phyloP scores from a whole-genome alignment of 2,113 vertebrate species.

The Carassius auratus region DNA sequence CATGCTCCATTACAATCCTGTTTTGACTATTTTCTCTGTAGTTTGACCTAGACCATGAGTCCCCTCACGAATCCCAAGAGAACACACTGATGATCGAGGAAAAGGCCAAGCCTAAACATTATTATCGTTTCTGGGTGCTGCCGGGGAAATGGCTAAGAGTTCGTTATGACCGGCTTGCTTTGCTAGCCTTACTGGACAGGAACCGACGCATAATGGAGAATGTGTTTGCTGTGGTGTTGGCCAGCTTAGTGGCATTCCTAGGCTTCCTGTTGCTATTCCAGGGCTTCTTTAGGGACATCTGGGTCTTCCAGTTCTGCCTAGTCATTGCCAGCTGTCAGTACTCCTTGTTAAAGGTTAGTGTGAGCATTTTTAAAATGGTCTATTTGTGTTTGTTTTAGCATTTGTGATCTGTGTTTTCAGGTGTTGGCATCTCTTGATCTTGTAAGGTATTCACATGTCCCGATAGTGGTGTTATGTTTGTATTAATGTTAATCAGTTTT shows the following conservation, averaged over 20 bases:
- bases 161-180: slow-evolving; percentile 78
- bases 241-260: slow-evolving; percentile 78
- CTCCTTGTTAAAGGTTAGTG: slow-evolving; percentile 77
- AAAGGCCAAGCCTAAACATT: slow-evolving; percentile 78
- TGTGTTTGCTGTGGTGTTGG: slow-evolving; percentile 74
- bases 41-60: slow-evolving; percentile 91
- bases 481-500: neutral
- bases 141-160: slow-evolving; percentile 79
- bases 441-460: neutral
- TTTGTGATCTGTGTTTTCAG: neutral
- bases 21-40: slow-evolving; percentile 50
- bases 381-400: neutral
- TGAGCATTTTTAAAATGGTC: neutral
- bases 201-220: slow-evolving; percentile 76
- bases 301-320: slow-evolving; percentile 82
- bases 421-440: neutral
- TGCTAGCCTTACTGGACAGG: slow-evolving; percentile 79
- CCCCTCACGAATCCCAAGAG: slow-evolving; percentile 89
- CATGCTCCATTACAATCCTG: neutral
- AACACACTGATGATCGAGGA: slow-evolving; percentile 91
- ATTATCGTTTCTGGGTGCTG: slow-evolving; percentile 80
- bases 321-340: slow-evolving; percentile 84
- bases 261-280: slow-evolving; percentile 77
- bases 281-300: slow-evolving; percentile 81
- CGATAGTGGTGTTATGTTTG: neutral